Conservation (phyloP, 2,888 invertebrate species). For the Smittia sp. region DNA sequence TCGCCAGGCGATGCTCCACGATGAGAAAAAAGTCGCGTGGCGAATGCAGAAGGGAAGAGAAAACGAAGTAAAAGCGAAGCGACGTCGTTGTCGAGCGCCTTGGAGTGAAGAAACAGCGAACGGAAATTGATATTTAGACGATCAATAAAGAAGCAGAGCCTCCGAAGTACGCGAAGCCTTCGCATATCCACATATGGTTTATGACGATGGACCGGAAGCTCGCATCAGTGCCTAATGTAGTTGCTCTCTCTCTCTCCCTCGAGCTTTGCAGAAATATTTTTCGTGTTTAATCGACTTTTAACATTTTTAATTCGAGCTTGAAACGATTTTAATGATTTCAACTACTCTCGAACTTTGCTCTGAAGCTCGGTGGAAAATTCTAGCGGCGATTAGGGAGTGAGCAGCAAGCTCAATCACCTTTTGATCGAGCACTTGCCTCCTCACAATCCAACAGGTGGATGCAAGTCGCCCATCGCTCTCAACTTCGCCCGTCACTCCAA, state of each 20-base stretch:
- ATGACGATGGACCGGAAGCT: conserved; percentile 35
- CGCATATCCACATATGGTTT: conserved; percentile 28
- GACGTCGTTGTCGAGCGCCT: neutral
- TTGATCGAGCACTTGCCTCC: no score
- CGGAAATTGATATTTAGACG: conserved; percentile 41
- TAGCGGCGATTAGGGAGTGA: no score
- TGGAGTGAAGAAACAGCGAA: conserved; percentile 19
- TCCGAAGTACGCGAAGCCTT: conserved; percentile 29
- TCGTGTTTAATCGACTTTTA: no score
- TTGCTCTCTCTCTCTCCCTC: no score
- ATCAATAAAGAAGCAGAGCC: conserved; percentile 35
- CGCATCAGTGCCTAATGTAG: conserved; percentile 37
- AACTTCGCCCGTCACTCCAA: neutral
- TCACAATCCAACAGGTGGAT: neutral
- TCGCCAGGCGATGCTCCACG: neutral
- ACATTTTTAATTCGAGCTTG: no score
- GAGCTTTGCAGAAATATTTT: no score
- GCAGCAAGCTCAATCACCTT: no score
- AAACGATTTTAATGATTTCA: no score
- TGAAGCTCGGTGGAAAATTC: no score
- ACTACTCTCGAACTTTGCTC: no score
- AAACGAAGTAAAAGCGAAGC: conserved; percentile 6
- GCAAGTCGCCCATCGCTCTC: neutral
- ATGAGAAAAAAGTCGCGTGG: conserved; percentile 42
- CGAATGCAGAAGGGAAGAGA: conserved; percentile 31